Base-by-base conservation (phyloP, 1,140 invertebrate species). In the Limonius californicus region DNA sequence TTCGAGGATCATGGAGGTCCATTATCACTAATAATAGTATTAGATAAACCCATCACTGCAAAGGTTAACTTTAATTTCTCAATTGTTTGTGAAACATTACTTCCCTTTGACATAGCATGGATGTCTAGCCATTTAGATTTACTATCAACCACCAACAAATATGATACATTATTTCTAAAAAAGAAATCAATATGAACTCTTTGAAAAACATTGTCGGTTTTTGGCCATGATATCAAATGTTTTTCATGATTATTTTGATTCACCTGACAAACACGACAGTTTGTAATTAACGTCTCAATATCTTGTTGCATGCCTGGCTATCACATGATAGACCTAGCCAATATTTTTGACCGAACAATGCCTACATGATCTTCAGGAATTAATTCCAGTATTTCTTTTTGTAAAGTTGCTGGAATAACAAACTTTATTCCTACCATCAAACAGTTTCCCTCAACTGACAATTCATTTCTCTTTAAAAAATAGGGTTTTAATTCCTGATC, bases 211-310 rank as follows among this genome's bases (percentile, higher is more conserved):
- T 54, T 61, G 19, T 20, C 20, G 50, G 58, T 30, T 57, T 54
- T 60, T 39, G 54, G 54, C 62, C 57, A 61, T 30, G 56, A 15
- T 43, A 62, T 15, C 43, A 54, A 23, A 32, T 15, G 19, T 16
- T 54, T 56, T 57, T 57, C 54, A 18, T 18, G 15, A 1, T 32
- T 50, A 42, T 61, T 62, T 45, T 62, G 54, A 21, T 18, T 67
- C 35, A 18, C 11, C n/a, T 64, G 58, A 64, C 79, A 80, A 9
- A 59, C 54, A 15, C 55, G 27, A 59, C 69, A 72, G 3, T 15
- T 43, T 9, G 21, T 19, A 3, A 65, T 62, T n/a, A 65, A 14
- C 0, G 39, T 16, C 64, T 80, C 74, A 18, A 42, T 58, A 43
- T 58, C 56, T 43, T 42, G 16, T 20, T 58, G 56, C n/a, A 23